These are phyloP conservation scores for Cercopithecus mona DNA, from an alignment of 2,113 vertebrate genomes.

Conservation along the genomic window DNA sequence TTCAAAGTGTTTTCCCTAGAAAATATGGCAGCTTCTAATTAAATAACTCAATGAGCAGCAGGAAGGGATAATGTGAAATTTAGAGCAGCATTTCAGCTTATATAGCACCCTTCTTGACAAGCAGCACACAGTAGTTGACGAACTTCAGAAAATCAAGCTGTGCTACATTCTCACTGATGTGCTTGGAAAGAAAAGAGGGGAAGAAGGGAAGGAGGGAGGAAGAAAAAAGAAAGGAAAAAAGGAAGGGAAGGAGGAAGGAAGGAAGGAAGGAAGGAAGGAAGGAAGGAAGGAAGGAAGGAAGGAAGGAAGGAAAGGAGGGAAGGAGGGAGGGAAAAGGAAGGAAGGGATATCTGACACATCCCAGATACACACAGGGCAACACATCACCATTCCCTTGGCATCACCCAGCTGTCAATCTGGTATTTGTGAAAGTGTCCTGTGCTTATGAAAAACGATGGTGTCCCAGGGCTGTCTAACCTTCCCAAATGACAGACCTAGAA, in stretches of 20 bases:
- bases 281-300: background rate
- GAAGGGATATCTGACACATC: background rate
- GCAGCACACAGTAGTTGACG: constrained; percentile 66
- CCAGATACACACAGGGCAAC: background rate
- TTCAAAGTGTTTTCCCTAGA: constrained; percentile 79
- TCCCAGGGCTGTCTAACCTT: background rate
- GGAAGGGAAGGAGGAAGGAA: background rate
- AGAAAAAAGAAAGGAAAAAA: background rate
- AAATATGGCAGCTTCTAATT: constrained; percentile 78
- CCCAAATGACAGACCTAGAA: constrained; percentile 40
- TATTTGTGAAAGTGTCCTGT: background rate
- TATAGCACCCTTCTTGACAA: constrained; percentile 70
- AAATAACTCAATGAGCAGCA: constrained; percentile 78
- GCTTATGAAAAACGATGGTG: background rate
- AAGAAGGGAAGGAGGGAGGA: too few relatives aligned
- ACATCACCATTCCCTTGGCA: background rate
- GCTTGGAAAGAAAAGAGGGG: background rate
- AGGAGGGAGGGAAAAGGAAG: background rate
- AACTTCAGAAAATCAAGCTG: constrained; percentile 72
- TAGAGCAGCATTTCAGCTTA: constrained; percentile 73
- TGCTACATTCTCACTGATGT: constrained; percentile 51
- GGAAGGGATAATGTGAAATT: constrained; percentile 77
- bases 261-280: rapidly evolving
- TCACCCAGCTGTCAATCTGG: background rate
- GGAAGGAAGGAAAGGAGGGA: background rate